Evolutionary conservation across 2,888 invertebrate species (phyloP).

Genomic region (Nematopogon swammerdamellus): DNA sequence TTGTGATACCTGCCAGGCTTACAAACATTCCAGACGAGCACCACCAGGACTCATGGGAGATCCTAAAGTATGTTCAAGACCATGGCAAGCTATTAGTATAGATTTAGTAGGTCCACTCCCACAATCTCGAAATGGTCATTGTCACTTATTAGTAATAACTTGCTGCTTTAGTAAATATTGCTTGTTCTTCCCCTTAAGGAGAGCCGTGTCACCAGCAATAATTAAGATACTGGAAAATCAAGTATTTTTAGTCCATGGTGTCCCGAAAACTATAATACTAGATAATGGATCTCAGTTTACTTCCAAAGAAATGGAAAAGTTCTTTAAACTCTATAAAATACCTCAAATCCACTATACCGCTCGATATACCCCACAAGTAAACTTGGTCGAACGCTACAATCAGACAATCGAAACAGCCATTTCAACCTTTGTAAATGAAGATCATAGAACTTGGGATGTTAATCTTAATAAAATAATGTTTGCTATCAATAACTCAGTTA

Average conservation of each 20-base stretch:
- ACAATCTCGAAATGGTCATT: too few relatives aligned
- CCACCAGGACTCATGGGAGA: slow-evolving; percentile 13
- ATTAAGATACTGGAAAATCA: too few relatives aligned
- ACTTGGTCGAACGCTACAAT: slow-evolving; percentile 5
- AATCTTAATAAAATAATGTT: slow-evolving; percentile 14
- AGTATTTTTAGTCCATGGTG: too few relatives aligned
- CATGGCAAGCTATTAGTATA: slow-evolving; percentile 15
- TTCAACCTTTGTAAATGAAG: not conserved
- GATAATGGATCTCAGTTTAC: slow-evolving; percentile 7
- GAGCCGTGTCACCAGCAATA: too few relatives aligned
- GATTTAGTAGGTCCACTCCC: slow-evolving; percentile 3
- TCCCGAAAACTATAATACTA: not conserved
- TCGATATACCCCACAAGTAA: slow-evolving; percentile 5
- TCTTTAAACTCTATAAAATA: slow-evolving; percentile 5
- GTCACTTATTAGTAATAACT: too few relatives aligned
- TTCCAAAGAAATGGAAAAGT: slow-evolving; percentile 1
- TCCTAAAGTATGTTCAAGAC: slow-evolving; percentile 13
- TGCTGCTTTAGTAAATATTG: too few relatives aligned
- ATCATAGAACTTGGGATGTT: slow-evolving; percentile 15
- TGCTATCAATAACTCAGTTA: slow-evolving; percentile 15
- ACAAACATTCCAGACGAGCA: slow-evolving; percentile 8
- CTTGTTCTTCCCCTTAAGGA: too few relatives aligned
- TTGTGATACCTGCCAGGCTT: slow-evolving; percentile 10
- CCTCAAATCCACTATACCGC: slow-evolving; percentile 6
- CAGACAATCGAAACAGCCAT: slow-evolving; percentile 3